Evolutionary conservation across 2,888 invertebrate species (phyloP), one percentile per base, ranked within the genome.

Genomic region (Liodrosophila aerea): DNA sequence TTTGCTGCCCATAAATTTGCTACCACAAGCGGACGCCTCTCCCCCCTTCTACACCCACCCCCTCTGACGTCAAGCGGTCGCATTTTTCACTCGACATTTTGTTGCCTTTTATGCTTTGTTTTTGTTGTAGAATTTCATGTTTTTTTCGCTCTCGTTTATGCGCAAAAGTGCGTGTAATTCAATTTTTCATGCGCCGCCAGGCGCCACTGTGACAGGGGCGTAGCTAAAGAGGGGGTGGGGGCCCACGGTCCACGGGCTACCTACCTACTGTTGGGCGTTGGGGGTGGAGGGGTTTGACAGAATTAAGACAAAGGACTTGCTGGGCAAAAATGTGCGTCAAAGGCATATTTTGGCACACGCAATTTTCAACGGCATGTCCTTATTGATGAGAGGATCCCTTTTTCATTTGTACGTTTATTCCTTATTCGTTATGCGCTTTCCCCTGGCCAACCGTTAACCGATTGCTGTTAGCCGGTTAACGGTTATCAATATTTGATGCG

Each of bases 151-250:
- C 64, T 50, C 76, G 85, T 78, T 77, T 83, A 76, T 76, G 81
- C 77, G 81, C 77, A 84, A 84, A 76, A 84, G 86, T 86, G 86
- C 85, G 80, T 86, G 76, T 86, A 81, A 81, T 86, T 86, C 80
- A 86, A 81, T 81, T 81, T 81, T 78, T 82, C 76, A 81, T 78
- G 80, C 85, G 64, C 62, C 58, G 70, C 51, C 69, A 59, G 51
- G 34, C 56, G 43, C 56, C 56, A 37, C 16, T 34, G 33, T 9
- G 13, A 13, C 34, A 13, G 11, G 12, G 39, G 43, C 22, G 15
- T 13, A 29, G 15, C 11, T 11, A 40, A 41, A 31, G 11, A 34
- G 37, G 43, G 33, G 22, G 31, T 4, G 22, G 57, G 39, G 7
- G n/a, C 1, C 2, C 16, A 7, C 27, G 2, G 31, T 5, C n/a